Base-by-base conservation (phyloP, 2,113 vertebrate species). In the Indri indri region DNA sequence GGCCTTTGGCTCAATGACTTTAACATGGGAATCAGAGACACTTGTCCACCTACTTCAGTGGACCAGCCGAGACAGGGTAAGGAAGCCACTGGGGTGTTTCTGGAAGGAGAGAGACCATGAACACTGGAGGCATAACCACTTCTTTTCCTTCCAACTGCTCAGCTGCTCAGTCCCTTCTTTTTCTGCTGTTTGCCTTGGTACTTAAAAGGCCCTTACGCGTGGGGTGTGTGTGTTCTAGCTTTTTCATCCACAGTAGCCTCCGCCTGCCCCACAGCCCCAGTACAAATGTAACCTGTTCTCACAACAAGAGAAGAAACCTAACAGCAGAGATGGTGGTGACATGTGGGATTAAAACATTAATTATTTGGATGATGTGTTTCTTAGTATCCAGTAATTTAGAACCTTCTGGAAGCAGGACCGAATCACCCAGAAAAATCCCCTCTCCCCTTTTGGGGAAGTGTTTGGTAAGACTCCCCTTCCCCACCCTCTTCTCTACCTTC, bases 311-410 rank as follows among this genome's bases (percentile, higher is more conserved):
- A 92, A 2, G 79, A 57, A 1, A 0, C 3, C 0, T 27, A 34
- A 74, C 71, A 93, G 97, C 66, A 97, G 95, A 97, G 79, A 95
- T 18, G 70, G 74, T 40, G 86, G 93, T 82, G 84, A 96, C 92
- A 94, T 27, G 93, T 97, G 97, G 97, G 98, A 93, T 92, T 92
- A 68, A 98, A 98, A 97, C 96, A 68, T 98, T 98, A 98, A 98
- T 98, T 98, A 97, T 96, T 98, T 94, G 82, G 97, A 97, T 97
- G 85, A 97, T 96, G 93, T 91, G 23, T 97, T 98, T 98, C 90
- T 96, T 74, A 96, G 97, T 97, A 98, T 98, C 98, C 96, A 97
- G 97, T 94, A 93, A 84, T 20, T 97, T 90, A 96, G 96, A 97
- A 96, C 97, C 97, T 98, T 98, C 96, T 96, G 97, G 94, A 97